phyloP scores from a whole-genome alignment of 2,113 vertebrate species.

The Triplophysa tibetana region DNA sequence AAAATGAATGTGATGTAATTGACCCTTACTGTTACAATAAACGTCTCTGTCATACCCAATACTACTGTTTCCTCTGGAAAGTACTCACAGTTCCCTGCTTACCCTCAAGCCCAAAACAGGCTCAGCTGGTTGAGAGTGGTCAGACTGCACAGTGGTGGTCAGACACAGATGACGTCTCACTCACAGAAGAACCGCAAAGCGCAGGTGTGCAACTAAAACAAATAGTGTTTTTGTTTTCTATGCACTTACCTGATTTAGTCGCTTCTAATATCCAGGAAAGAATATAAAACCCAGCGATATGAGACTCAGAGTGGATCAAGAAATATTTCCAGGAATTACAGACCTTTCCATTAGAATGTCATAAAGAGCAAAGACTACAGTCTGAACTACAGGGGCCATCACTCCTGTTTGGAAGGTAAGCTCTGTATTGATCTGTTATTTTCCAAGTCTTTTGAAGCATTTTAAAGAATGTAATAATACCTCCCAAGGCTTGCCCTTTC shows the following conservation, averaged over 20 bases:
- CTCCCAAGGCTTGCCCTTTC: background rate
- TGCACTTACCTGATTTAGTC: background rate
- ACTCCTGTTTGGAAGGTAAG: background rate
- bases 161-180: conserved; percentile 1
- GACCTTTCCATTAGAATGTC: too few relatives aligned
- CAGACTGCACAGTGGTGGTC: conserved; percentile 2
- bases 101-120: background rate
- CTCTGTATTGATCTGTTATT: background rate
- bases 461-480: background rate
- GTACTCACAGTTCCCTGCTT: too few relatives aligned
- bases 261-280: too few relatives aligned
- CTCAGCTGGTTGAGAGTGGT: conserved; percentile 3
- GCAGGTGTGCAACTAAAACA: conserved; percentile 39
- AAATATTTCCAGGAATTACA: too few relatives aligned
- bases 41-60: too few relatives aligned
- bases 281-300: too few relatives aligned
- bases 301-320: background rate
- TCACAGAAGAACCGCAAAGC: background rate
- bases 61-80: too few relatives aligned
- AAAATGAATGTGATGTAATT: too few relatives aligned
- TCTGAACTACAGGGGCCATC: background rate
- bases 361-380: background rate
- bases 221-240: conserved; percentile 15
- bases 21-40: too few relatives aligned
- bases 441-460: background rate